These are phyloP conservation scores for Molanna angustata DNA, from an alignment of 2,888 invertebrate species.

Conservation along the genomic window DNA sequence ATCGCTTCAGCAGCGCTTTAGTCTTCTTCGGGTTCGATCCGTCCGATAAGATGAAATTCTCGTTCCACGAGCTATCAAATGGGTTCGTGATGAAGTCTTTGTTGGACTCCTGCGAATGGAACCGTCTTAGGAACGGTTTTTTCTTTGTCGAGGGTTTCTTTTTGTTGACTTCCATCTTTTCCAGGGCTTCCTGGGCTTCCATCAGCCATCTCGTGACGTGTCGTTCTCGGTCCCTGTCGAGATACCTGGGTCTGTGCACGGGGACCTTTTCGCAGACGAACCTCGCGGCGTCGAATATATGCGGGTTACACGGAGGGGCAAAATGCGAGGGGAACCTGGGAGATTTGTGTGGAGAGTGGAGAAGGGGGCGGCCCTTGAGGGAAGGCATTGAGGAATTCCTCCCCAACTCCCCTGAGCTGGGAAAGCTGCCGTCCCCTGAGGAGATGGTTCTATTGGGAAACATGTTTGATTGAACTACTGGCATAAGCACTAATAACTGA, in stretches of 20 bases:
- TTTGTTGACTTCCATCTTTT: constrained; percentile 48
- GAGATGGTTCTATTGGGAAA: constrained; percentile 42
- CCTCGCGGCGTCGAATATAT: constrained; percentile 55
- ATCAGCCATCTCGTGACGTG: constrained; percentile 53
- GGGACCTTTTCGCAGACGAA: constrained; percentile 46
- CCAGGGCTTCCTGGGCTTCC: constrained; percentile 52
- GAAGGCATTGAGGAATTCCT: constrained; percentile 44
- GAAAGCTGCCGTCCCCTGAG: constrained; percentile 40
- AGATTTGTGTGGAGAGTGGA: constrained; percentile 17
- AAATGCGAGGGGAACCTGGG: constrained; percentile 42
- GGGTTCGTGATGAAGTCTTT: constrained; percentile 44
- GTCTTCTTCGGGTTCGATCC: constrained; percentile 39
- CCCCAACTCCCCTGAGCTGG: constrained; percentile 40
- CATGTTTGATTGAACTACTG: constrained; percentile 34
- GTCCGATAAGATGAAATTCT: constrained; percentile 45
- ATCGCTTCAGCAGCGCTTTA: constrained; percentile 25
- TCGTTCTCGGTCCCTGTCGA: constrained; percentile 51
- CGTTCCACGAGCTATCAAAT: constrained; percentile 48
- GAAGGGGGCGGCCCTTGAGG: constrained; percentile 28
- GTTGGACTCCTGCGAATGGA: constrained; percentile 47
- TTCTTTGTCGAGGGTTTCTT: constrained; percentile 51
- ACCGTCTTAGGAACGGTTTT: constrained; percentile 44
- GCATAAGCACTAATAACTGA: not conserved
- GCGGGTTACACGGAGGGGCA: constrained; percentile 35
- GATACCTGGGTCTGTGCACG: constrained; percentile 42